Evolutionary conservation across 2,888 invertebrate genomes (phyloP), one percentile per base, ranked within the genome.

Genomic region (Heliconius hortense): DNA sequence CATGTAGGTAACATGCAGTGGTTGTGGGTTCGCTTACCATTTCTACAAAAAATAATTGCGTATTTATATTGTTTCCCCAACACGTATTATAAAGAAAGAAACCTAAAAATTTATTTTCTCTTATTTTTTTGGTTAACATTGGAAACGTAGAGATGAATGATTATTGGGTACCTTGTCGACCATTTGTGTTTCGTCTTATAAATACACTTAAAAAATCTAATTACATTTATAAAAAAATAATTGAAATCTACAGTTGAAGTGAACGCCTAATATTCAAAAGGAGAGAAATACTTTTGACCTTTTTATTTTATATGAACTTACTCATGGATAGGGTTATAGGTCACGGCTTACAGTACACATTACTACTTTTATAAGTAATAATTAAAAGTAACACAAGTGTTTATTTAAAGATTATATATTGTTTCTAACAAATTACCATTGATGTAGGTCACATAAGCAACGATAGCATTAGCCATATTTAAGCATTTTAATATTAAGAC

Each of bases 261-360:
- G 35, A 64, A 64, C n/a, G 35, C 18, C 31, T 11, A 15, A 64
- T 64, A 68, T 69, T 74, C 62, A 63, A 62, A 74, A 69, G 48
- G 69, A 63, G 39, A 70, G 56, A 56, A 74, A 70, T 70, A n/a
- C 26, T 62, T 74, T 70, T 64, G 74, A 62, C 74, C 70, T 70
- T 70, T 70, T 66, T 70, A 48, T 68, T 74, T 70, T 11, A 53
- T 63, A 63, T 69, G 43, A 24, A 62, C 24, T 70, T 26, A 60
- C 28, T 3, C 18, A 21, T 48, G 35, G 24, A 18, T 35, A 59
- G 13, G 24, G 69, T 31, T 69, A 69, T 69, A 62, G 74, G 68
- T 74, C 74, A 74, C 28, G 48, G 73, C 62, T 18, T 67, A 66
- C 24, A 59, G 56, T 28, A 68, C 24, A 48, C 48, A 48, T 48